Evolutionary conservation across 1,140 invertebrate genomes (phyloP).

Genomic region (Doryteuthis pealeii): DNA sequence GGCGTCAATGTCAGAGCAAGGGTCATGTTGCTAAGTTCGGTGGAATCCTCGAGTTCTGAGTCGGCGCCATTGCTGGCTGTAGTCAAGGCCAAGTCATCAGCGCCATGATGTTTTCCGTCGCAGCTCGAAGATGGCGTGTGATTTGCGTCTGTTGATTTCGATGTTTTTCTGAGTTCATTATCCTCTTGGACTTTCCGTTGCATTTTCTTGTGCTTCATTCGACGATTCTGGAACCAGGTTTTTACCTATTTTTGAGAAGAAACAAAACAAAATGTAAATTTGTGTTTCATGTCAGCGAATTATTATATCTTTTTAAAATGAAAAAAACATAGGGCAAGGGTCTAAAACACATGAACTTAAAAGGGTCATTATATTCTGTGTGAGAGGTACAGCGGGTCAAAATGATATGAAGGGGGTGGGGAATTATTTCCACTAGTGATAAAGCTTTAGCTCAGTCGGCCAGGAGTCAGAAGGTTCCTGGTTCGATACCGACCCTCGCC

Average conservation of each 20-base stretch:
- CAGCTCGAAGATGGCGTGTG: constrained; percentile 13
- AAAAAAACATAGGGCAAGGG: too few species aligned
- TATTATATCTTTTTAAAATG: too few species aligned
- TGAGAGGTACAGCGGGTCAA: too few species aligned
- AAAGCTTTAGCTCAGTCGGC: too few species aligned
- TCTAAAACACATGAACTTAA: too few species aligned
- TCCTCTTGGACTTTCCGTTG: constrained; percentile 73
- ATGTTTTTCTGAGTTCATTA: constrained; percentile 14
- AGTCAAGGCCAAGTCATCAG: background rate
- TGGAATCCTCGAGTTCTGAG: constrained; percentile 19
- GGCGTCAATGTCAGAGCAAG: constrained; percentile 19
- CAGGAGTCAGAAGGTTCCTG: too few species aligned
- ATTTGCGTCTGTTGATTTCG: constrained; percentile 17
- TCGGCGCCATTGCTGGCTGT: constrained; percentile 1
- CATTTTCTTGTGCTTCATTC: constrained; percentile 98
- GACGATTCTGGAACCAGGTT: constrained; percentile 96
- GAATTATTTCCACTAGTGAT: too few species aligned
- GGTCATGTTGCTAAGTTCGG: constrained; percentile 22
- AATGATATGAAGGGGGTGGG: too few species aligned
- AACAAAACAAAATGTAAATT: constrained; percentile 18
- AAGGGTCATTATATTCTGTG: too few species aligned
- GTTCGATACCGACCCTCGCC: too few species aligned
- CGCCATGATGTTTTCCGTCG: background rate
- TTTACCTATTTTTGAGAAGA: constrained; percentile 74
- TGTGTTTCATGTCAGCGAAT: background rate